Conservation (phyloP, 2,113 vertebrate genomes). For the Sturnira hondurensis region DNA sequence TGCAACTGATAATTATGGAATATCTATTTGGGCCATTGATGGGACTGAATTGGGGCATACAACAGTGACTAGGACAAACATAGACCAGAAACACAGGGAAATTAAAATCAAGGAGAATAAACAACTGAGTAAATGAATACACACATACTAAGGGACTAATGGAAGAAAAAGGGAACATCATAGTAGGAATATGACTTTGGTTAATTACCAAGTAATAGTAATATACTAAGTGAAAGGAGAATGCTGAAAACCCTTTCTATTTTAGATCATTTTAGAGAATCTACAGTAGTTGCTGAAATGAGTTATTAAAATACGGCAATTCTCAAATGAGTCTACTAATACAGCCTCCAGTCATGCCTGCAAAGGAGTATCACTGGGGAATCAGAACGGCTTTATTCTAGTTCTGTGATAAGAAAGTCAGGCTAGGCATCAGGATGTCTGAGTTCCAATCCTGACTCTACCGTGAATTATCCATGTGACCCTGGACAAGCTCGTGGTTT, state of each 20-base stretch:
- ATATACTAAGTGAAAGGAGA: neutral
- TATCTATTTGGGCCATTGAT: neutral
- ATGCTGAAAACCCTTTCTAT: neutral
- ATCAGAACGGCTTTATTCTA: neutral
- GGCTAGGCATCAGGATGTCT: neutral
- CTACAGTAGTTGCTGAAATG: neutral
- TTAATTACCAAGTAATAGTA: neutral
- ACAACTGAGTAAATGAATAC: neutral
- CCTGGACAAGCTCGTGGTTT: neutral
- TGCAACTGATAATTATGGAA: neutral
- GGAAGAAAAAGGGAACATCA: neutral
- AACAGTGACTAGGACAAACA: neutral
- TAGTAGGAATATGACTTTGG: neutral
- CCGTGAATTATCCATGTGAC: neutral
- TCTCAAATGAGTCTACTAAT: neutral
- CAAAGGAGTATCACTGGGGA: neutral
- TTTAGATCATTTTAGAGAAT: neutral
- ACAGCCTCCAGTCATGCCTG: neutral
- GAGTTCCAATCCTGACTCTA: neutral
- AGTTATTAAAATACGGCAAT: neutral
- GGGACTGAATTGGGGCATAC: neutral
- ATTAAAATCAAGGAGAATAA: neutral
- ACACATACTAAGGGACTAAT: neutral
- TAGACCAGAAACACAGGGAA: neutral
- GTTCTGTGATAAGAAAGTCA: neutral